Evolutionary conservation across 1,140 invertebrate species (phyloP), one percentile per base, ranked within the genome.

Genomic region (Fopius arisanus): DNA sequence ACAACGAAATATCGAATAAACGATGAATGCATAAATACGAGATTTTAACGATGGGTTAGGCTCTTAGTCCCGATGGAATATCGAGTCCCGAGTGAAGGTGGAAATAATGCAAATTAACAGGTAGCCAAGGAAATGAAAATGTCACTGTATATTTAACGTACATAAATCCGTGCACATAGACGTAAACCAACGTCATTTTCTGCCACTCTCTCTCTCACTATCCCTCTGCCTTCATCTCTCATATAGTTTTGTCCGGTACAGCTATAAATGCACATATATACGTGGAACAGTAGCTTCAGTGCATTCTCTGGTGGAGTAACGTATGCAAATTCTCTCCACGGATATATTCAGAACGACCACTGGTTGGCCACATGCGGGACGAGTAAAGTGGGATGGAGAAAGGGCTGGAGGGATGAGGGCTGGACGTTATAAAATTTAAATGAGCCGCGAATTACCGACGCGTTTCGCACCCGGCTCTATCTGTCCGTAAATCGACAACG

Each of bases 1-100:
- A 70, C 68, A 73, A 78, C 68, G 77, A 78, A 26, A 78, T 79
- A 81, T 80, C 78, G 73, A 81, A 79, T 81, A 77, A 79, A 59
- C 74, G 70, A 77, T 66, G 80, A 80, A 80, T 80, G 74, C 74
- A 78, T 82, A 79, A 81, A 80, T 79, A 81, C 69, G 51, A 40
- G 72, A 78, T 78, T 81, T 79, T 76, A 79, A 79, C 75, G 67
- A 79, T 68, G 59, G 62, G 62, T 73, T 43, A 33, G 40, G 37
- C 12, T 21, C 21, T n/a, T 72, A 41, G 70, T 29, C 31, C n/a
- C 23, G 3, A 12, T 14, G 19, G 54, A 59, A 26, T 59, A 59
- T 59, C 54, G 54, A 59, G 5, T 5, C 23, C 1, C 2, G 26
- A 66, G 29, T 41, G 21, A 63, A 43, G 59, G 65, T 74, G 37